These are phyloP conservation scores for Epizoanthus scotinus DNA, from an alignment of 92 coral and sea anemone genomes.

Conservation along the genomic window DNA sequence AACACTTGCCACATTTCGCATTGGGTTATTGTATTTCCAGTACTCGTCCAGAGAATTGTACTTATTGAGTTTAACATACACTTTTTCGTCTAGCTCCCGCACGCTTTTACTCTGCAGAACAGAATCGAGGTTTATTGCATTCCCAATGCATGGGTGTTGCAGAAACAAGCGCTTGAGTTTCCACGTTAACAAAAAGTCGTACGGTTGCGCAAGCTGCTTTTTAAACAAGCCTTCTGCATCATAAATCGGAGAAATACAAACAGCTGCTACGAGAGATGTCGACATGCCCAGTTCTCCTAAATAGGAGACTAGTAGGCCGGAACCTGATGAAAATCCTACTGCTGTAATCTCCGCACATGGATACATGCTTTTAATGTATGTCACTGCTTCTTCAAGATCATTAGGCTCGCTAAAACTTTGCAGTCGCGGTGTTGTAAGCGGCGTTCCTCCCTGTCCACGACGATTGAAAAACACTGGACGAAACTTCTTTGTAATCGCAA, in stretches of 20 bases:
- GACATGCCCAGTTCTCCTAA: slow-evolving; percentile 72
- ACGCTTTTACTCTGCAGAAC: slow-evolving; percentile 77
- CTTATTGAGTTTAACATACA: slow-evolving; percentile 74
- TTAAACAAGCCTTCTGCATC: slow-evolving; percentile 83
- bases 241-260: slow-evolving; percentile 91
- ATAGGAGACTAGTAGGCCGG: slow-evolving; percentile 86
- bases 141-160: slow-evolving; percentile 85
- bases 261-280: slow-evolving; percentile 69
- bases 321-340: slow-evolving; percentile 81
- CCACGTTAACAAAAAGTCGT: slow-evolving; percentile 85
- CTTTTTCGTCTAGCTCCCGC: slow-evolving; percentile 87
- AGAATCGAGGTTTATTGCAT: slow-evolving; percentile 69
- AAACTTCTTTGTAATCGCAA: slow-evolving; percentile 66
- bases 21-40: slow-evolving; percentile 82
- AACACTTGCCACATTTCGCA: slow-evolving; percentile 82
- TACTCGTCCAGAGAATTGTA: slow-evolving; percentile 75
- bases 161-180: slow-evolving; percentile 67
- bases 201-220: slow-evolving; percentile 70
- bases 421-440: slow-evolving; percentile 83
- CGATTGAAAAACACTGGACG: slow-evolving; percentile 97
- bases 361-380: slow-evolving; percentile 73
- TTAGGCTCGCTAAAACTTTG: slow-evolving; percentile 83
- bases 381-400: slow-evolving; percentile 88
- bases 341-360: slow-evolving; percentile 90
- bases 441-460: slow-evolving; percentile 90